A percentile compares a stretch with the other conserved stretches of the same genome.
phyloP scores from a whole-genome alignment of 2,113 vertebrate species.

The Cyprinus carpio region DNA sequence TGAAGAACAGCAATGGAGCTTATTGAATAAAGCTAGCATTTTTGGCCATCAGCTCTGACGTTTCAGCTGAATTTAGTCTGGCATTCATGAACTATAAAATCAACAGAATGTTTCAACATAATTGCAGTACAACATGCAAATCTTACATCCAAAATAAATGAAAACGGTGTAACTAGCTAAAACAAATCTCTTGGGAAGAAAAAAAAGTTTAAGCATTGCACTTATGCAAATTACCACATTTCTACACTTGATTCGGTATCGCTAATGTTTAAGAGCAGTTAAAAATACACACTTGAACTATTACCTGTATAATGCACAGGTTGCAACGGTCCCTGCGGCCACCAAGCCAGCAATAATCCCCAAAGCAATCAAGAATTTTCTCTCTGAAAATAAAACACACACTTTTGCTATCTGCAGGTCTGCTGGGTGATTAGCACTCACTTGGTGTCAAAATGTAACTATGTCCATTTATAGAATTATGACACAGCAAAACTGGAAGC shows the following conservation, averaged over 20 bases:
- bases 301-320: conserved; percentile 54
- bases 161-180: not conserved
- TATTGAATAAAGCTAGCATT: not conserved
- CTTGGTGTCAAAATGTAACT: not conserved
- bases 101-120: not conserved
- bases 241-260: not conserved
- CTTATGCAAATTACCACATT: not conserved
- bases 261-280: not conserved
- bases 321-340: conserved; percentile 30
- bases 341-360: conserved; percentile 52
- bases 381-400: conserved; percentile 50
- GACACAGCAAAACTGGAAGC: conserved; percentile 1
- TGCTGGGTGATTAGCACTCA: not conserved
- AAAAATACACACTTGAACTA: not conserved
- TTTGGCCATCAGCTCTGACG: not conserved
- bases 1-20: not conserved
- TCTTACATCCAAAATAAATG: not conserved
- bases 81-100: not conserved
- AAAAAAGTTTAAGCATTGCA: not conserved
- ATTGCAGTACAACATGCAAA: not conserved
- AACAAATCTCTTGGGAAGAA: not conserved
- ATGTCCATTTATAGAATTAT: not conserved
- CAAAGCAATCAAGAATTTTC: conserved; percentile 44
- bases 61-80: not conserved
- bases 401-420: not conserved